phyloP scores from a whole-genome alignment of 2,888 invertebrate genomes.

The Microplitis manilae region DNA sequence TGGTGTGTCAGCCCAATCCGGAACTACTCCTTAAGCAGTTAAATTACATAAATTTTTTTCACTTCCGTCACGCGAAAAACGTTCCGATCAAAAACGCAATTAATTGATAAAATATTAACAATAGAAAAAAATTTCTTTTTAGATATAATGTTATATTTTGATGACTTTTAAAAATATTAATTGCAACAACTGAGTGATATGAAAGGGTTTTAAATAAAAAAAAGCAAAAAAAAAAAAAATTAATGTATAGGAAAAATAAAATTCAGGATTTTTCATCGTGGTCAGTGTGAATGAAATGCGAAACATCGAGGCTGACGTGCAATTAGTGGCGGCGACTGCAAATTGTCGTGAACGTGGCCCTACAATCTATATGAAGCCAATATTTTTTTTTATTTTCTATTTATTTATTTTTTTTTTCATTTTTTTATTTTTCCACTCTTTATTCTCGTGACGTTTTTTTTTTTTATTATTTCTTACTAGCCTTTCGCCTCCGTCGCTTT shows the following conservation, averaged over 20 bases:
- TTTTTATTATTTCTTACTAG: conserved; percentile 24
- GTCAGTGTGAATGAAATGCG: conserved; percentile 56
- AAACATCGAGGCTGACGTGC: conserved; percentile 55
- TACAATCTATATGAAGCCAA: conserved; percentile 46
- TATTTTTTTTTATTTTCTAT: conserved; percentile 32
- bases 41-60: too few relatives aligned
- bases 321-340: conserved; percentile 57
- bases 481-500: conserved; percentile 35
- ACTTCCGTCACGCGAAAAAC: too few relatives aligned
- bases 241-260: conserved; percentile 8
- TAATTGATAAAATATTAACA: too few relatives aligned
- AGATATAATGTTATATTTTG: not conserved
- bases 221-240: not conserved
- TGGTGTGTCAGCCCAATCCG: too few relatives aligned
- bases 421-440: conserved; percentile 15
- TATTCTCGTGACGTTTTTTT: not conserved
- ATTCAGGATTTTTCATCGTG: conserved; percentile 11
- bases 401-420: conserved; percentile 12
- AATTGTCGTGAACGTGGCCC: conserved; percentile 55
- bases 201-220: not conserved
- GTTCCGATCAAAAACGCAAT: too few relatives aligned
- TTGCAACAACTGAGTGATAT: not conserved
- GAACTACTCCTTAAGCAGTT: too few relatives aligned
- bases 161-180: not conserved
- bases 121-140: not conserved